Percentiles rank a stretch among this genome's conserved stretches.
These are phyloP conservation scores for Pelagia noctiluca DNA, from an alignment of 30 jellyfish, hydroid and myxozoan genomes.

Conservation along the genomic window DNA sequence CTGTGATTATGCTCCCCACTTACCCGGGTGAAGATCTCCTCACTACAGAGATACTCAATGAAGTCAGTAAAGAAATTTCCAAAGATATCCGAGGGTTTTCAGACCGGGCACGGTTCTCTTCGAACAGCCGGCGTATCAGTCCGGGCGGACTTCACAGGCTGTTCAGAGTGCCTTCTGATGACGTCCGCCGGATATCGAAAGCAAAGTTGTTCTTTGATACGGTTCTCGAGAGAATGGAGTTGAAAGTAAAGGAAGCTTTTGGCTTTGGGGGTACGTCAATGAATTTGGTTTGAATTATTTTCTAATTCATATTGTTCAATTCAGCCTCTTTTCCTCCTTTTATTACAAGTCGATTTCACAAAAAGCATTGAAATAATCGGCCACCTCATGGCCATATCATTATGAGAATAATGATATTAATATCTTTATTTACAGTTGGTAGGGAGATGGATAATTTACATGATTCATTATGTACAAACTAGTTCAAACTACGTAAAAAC, in stretches of 20 bases:
- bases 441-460: no score
- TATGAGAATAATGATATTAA: no score
- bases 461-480: no score
- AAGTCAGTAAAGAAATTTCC: constrained; percentile 73
- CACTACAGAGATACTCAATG: constrained; percentile 67
- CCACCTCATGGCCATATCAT: no score
- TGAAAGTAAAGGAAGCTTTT: constrained; percentile 52
- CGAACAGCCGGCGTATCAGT: constrained; percentile 22
- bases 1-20: constrained; percentile 74
- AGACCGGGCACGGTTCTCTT: constrained; percentile 68
- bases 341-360: no score
- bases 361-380: no score
- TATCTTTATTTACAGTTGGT: no score
- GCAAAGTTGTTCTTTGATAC: constrained; percentile 85
- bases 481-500: no score
- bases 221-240: constrained; percentile 67
- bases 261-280: constrained; percentile 60
- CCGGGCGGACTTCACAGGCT: constrained; percentile 76
- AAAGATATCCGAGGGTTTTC: constrained; percentile 64
- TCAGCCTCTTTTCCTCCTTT: no score
- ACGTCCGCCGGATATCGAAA: constrained; percentile 70
- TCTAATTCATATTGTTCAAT: no score
- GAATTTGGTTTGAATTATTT: no score
- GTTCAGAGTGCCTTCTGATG: constrained; percentile 72
- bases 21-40: constrained; percentile 85